Conservation (phyloP, 1,140 invertebrate species). For the Drosophila auraria region DNA sequence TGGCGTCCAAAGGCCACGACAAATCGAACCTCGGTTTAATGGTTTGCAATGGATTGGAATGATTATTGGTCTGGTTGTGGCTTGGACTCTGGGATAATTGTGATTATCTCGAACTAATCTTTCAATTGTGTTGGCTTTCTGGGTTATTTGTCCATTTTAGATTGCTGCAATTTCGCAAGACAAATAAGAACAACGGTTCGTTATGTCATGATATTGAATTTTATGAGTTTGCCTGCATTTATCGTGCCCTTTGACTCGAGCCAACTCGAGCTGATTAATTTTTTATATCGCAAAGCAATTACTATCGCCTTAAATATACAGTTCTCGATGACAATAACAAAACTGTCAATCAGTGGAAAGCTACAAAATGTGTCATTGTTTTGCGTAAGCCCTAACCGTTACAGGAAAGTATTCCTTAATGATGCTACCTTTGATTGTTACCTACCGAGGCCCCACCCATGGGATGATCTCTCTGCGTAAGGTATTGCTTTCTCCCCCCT, state of each 20-base stretch:
- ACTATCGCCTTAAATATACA: background rate
- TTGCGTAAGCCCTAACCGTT: conserved; percentile 14
- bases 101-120: conserved; percentile 50
- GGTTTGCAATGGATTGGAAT: conserved; percentile 36
- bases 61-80: conserved; percentile 22
- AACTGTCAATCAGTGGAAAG: conserved; percentile 20
- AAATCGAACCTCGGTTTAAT: conserved; percentile 45
- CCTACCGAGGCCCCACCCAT: conserved; percentile 23
- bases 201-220: conserved; percentile 28
- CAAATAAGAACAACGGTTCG: conserved; percentile 35
- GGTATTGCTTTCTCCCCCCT: conserved; percentile 20
- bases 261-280: conserved; percentile 9
- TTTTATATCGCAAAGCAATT: conserved; percentile 16
- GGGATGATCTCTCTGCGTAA: conserved; percentile 8
- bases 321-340: conserved; percentile 11
- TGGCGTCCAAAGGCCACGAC: conserved; percentile 32
- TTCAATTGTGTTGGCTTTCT: conserved; percentile 54
- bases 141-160: conserved; percentile 43
- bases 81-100: conserved; percentile 19
- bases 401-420: conserved; percentile 12
- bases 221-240: conserved; percentile 29
- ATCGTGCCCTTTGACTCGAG: conserved; percentile 28
- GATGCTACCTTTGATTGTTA: conserved; percentile 29
- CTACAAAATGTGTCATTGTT: background rate
- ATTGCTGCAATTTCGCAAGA: conserved; percentile 48